Evolutionary conservation across 1,140 invertebrate genomes (phyloP).

Genomic region (Chrysomallon squamiferum): DNA sequence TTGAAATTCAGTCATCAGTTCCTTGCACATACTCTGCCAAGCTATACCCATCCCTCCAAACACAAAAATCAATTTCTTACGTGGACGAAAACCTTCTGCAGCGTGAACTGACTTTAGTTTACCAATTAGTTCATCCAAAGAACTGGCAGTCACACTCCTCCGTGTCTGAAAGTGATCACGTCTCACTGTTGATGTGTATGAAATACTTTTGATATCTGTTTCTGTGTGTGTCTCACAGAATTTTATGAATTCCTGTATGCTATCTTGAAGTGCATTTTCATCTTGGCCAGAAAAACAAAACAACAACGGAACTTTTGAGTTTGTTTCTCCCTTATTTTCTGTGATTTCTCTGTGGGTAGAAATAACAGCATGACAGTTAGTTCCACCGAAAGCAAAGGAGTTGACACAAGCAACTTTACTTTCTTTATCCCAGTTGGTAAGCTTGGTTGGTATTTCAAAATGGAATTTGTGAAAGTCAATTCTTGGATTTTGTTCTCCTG

Average conservation of each 20-base stretch:
- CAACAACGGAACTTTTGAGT: background rate
- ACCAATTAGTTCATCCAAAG: conserved; percentile 11
- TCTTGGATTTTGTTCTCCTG: conserved; percentile 37
- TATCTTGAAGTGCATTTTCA: background rate
- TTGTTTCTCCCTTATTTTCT: conserved; percentile 41
- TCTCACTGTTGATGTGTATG: conserved; percentile 11
- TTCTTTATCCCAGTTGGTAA: conserved; percentile 53
- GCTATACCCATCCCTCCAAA: conserved; percentile 46
- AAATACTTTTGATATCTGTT: conserved; percentile 16
- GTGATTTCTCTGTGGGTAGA: conserved; percentile 12
- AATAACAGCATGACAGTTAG: conserved; percentile 43
- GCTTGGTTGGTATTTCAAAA: conserved; percentile 34
- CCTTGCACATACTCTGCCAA: conserved; percentile 38
- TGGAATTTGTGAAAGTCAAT: conserved; percentile 32
- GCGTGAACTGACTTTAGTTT: background rate
- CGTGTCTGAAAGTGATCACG: conserved; percentile 20
- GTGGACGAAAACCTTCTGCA: background rate
- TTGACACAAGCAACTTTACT: conserved; percentile 36
- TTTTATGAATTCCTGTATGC: background rate
- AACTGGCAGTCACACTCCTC: conserved; percentile 14
- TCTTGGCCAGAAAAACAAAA: conserved; percentile 3
- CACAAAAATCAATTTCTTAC: conserved; percentile 26
- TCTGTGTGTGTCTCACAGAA: background rate
- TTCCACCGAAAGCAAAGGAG: conserved; percentile 54
- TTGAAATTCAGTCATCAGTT: conserved; percentile 16